These are phyloP conservation scores for Paratrypauchen microcephalus DNA, from an alignment of 2,797 vertebrate genomes.

Conservation along the genomic window DNA sequence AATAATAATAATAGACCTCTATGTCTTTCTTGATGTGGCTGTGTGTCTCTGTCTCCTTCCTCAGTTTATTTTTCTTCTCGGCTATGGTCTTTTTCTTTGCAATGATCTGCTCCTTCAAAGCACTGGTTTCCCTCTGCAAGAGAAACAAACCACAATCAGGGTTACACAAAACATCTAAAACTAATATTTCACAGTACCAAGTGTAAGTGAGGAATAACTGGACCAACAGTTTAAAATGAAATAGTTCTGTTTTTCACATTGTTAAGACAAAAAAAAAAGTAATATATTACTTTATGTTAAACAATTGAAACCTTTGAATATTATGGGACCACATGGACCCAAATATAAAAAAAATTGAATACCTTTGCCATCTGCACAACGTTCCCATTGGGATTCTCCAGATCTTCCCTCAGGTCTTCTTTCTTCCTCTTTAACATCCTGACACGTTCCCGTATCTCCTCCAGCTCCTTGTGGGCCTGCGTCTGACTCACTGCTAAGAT, in stretches of 20 bases:
- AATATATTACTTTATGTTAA: too few species aligned
- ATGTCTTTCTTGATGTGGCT: slow-evolving; percentile 67
- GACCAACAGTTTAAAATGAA: too few species aligned
- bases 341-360: not conserved
- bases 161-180: not conserved
- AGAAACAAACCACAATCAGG: not conserved
- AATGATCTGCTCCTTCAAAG: slow-evolving; percentile 51
- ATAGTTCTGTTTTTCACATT: too few species aligned
- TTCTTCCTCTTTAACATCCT: slow-evolving; percentile 44
- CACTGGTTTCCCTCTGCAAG: slow-evolving; percentile 58
- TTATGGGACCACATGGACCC: not conserved
- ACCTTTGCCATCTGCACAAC: slow-evolving; percentile 59
- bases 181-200: not conserved
- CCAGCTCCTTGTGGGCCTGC: slow-evolving; percentile 47
- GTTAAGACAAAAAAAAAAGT: too few species aligned
- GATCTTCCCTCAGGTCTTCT: slow-evolving; percentile 58
- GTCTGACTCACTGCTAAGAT: slow-evolving; percentile 36
- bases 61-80: slow-evolving; percentile 46
- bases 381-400: slow-evolving; percentile 63
- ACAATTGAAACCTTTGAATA: too few species aligned
- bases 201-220: too few species aligned
- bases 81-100: slow-evolving; percentile 24
- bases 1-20: too few species aligned
- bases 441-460: slow-evolving; percentile 53
- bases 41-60: slow-evolving; percentile 57